These are phyloP conservation scores for Formica selysi DNA, from an alignment of 1,140 invertebrate genomes.

Conservation along the genomic window DNA sequence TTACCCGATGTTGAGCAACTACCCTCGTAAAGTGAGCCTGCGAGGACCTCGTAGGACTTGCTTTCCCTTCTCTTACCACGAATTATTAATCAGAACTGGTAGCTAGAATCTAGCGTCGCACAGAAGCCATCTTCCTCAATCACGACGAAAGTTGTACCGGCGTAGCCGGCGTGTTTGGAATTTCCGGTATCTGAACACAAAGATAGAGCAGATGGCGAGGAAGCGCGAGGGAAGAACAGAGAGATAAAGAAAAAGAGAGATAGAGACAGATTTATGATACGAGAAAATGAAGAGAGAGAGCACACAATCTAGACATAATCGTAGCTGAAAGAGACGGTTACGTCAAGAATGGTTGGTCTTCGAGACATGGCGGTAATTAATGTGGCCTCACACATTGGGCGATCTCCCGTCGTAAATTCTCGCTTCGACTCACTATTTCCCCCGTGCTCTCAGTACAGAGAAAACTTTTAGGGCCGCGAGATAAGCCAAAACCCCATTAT, in stretches of 20 bases:
- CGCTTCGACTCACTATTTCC: neutral
- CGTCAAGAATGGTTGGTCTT: conserved; percentile 38
- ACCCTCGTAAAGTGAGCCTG: conserved; percentile 1
- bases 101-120: conserved; percentile 44
- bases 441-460: conserved; percentile 24
- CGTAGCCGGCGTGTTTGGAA: conserved; percentile 51
- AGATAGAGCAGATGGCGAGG: conserved; percentile 8
- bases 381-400: conserved; percentile 70
- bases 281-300: conserved; percentile 16
- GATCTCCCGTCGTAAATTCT: conserved; percentile 17
- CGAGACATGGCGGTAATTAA: conserved; percentile 69
- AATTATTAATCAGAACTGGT: conserved; percentile 67
- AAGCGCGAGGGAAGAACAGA: neutral
- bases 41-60: conserved; percentile 2
- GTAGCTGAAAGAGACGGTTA: conserved; percentile 35
- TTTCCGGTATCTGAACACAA: conserved; percentile 41
- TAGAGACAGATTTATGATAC: neutral
- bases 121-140: conserved; percentile 65
- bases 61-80: neutral
- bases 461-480: conserved; percentile 61
- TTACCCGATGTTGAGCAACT: conserved; percentile 53
- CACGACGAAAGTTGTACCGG: conserved; percentile 55
- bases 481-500: conserved; percentile 79
- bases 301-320: conserved; percentile 52
- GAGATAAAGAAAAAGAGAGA: neutral